Evolutionary conservation across 2,888 invertebrate species (phyloP).

Genomic region (Ormyrus thymus): DNA sequence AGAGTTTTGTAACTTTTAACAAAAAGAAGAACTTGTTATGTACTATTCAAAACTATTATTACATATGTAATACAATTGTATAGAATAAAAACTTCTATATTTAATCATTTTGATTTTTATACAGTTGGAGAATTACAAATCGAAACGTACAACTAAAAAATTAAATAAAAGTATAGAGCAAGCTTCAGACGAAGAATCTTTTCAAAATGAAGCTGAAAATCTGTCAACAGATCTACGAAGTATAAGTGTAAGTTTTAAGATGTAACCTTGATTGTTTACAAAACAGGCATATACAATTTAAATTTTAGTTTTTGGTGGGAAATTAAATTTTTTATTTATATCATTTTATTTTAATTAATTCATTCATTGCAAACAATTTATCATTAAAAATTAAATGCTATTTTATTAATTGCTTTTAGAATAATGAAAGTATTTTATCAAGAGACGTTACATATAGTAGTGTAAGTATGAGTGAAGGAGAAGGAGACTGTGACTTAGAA

Average conservation of each 20-base stretch:
- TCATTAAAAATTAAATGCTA: not conserved
- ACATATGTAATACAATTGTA: too few species aligned
- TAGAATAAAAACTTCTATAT: too few species aligned
- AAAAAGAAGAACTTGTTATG: too few species aligned
- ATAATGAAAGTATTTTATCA: constrained; percentile 66
- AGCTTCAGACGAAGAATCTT: constrained; percentile 67
- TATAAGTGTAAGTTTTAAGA: constrained; percentile 61
- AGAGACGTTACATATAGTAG: constrained; percentile 70
- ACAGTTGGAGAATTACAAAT: constrained; percentile 67
- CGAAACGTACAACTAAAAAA: constrained; percentile 57
- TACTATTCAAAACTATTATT: too few species aligned
- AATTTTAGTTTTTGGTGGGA: not conserved
- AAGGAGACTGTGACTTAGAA: constrained; percentile 71
- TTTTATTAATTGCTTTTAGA: constrained; percentile 55
- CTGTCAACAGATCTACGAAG: constrained; percentile 63
- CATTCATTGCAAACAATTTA: too few species aligned
- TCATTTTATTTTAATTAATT: too few species aligned
- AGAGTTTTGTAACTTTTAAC: too few species aligned
- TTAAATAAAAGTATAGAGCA: constrained; percentile 60
- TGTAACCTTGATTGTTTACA: constrained; percentile 1
- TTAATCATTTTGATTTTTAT: constrained; percentile 21
- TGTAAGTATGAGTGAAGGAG: constrained; percentile 72
- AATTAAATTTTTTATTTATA: too few species aligned
- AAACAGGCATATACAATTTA: not conserved
- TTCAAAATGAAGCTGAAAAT: constrained; percentile 61